Conservation (phyloP, 2,888 invertebrate species). For the Rapana venosa region DNA sequence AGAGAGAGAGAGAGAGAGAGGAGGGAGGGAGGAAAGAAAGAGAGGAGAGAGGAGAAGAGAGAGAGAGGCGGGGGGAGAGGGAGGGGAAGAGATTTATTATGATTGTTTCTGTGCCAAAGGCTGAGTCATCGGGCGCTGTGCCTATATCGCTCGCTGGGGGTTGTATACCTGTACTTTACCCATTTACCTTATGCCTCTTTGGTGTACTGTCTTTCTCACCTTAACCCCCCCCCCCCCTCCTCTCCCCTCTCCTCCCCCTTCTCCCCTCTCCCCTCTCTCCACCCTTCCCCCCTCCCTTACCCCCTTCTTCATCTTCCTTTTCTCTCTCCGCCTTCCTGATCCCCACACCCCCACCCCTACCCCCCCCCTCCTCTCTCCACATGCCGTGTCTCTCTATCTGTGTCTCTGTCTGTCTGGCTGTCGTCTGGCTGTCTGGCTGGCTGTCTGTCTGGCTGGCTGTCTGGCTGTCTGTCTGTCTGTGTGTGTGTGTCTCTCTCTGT, state of each 20-base stretch:
- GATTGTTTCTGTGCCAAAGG: slow-evolving; percentile 32
- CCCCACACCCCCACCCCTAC: background rate
- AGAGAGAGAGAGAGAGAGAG: background rate
- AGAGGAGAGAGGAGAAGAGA: background rate
- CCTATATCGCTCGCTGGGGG: background rate
- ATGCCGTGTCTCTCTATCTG: background rate
- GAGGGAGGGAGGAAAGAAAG: background rate
- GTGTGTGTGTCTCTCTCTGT: background rate
- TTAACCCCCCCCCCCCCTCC: background rate
- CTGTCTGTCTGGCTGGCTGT: background rate
- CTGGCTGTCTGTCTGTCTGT: background rate
- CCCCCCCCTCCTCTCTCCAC: background rate
- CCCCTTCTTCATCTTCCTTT: background rate
- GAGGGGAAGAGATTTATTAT: slow-evolving; percentile 13
- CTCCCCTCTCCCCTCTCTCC: no score
- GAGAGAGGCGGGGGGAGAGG: background rate
- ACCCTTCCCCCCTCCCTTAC: background rate
- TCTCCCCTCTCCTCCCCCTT: background rate
- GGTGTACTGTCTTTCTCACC: background rate
- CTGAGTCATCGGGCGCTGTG: slow-evolving; percentile 8
- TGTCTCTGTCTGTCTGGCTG: background rate
- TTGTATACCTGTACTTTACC: slow-evolving; percentile 13
- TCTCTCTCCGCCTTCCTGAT: no score
- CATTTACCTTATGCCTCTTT: background rate
- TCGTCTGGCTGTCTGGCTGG: background rate